These are phyloP conservation scores for Pentamera pediparva DNA, from an alignment of 53 echinoderm and acorn worm genomes.

Conservation along the genomic window DNA sequence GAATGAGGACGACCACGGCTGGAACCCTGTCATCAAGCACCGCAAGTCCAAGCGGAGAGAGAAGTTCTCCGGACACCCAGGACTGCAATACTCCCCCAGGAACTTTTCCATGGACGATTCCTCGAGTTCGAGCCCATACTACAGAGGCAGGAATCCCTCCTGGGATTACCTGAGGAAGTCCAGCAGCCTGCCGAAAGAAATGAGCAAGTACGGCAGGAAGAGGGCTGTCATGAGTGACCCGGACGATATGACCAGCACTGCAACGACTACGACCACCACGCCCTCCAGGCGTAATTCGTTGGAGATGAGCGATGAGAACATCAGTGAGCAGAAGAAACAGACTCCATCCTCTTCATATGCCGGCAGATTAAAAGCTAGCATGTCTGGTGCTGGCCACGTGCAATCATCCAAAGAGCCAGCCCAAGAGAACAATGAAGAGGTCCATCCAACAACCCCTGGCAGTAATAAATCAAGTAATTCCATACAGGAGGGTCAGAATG, in stretches of 20 bases:
- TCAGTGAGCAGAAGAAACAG: conserved; percentile 11
- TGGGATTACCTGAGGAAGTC: conserved; percentile 25
- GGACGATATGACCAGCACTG: conserved; percentile 16
- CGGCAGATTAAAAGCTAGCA: conserved; percentile 21
- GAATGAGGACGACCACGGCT: conserved; percentile 16
- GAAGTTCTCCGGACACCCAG: background rate
- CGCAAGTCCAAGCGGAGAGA: conserved; percentile 15
- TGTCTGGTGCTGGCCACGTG: background rate
- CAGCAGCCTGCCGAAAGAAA: conserved; percentile 30
- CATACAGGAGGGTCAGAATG: background rate
- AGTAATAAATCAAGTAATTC: too few species aligned
- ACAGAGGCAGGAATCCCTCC: background rate
- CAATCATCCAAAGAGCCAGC: background rate
- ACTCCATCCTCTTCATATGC: background rate
- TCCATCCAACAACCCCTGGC: background rate
- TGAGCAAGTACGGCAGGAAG: conserved; percentile 7
- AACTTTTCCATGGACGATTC: conserved; percentile 2
- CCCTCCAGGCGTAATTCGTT: conserved; percentile 22
- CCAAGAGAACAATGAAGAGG: background rate
- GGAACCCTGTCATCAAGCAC: background rate
- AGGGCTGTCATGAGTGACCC: conserved; percentile 9
- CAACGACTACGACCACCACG: conserved; percentile 22
- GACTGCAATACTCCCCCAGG: background rate
- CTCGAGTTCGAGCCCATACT: background rate
- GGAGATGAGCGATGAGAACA: conserved; percentile 32